A percentile compares a stretch with the other conserved stretches of the same genome.
Conservation (phyloP, 2,888 invertebrate species). For the Athalia rosae region DNA sequence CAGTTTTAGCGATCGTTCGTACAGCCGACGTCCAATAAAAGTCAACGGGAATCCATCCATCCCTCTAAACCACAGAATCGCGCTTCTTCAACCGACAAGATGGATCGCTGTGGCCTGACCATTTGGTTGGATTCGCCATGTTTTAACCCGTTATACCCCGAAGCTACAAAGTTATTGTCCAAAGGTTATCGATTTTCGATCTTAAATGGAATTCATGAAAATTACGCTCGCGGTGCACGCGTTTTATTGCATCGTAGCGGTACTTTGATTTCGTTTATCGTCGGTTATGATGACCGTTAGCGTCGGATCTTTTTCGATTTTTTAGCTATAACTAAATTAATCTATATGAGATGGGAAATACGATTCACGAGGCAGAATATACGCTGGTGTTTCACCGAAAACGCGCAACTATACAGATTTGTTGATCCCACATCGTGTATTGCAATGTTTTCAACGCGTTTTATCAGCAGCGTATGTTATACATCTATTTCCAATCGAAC, state of each 20-base stretch:
- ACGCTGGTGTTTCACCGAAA: background rate
- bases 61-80: slow-evolving; percentile 11
- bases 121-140: slow-evolving; percentile 27
- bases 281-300: no score
- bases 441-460: background rate
- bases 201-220: background rate
- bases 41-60: slow-evolving; percentile 22
- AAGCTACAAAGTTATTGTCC: background rate
- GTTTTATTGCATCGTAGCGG: no score
- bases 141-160: slow-evolving; percentile 1
- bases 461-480: background rate
- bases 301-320: no score
- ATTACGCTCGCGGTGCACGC: background rate
- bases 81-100: slow-evolving; percentile 19
- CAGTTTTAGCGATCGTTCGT: slow-evolving; percentile 17
- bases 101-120: background rate
- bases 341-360: no score
- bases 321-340: no score
- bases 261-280: no score
- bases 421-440: background rate
- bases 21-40: slow-evolving; percentile 38
- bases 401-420: background rate
- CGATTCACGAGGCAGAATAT: background rate
- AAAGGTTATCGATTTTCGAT: slow-evolving; percentile 3
- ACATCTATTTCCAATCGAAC: background rate